Conservation (phyloP, 1,140 invertebrate genomes). For the Drosophila funebris region DNA sequence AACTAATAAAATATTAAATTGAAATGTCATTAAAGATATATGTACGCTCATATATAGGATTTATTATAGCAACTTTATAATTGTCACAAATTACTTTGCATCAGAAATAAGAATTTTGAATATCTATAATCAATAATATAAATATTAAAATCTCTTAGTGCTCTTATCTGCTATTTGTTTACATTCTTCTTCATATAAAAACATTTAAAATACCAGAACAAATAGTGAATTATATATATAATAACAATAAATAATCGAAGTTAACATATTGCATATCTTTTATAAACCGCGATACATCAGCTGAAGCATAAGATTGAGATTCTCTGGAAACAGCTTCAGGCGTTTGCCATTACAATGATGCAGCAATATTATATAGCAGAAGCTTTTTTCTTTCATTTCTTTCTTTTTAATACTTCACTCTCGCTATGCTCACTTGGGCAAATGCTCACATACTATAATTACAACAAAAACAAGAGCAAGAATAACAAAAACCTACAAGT, state of each 20-base stretch:
- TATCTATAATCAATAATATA: no score
- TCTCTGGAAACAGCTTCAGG: conserved; percentile 13
- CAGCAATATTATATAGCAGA: conserved; percentile 13
- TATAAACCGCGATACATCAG: conserved; percentile 23
- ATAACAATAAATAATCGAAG: no score
- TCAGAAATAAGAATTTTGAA: no score
- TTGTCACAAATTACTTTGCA: no score
- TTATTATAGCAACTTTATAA: no score
- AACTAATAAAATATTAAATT: neutral
- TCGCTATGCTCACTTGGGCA: conserved; percentile 44
- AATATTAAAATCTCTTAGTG: no score
- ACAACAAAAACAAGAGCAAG: neutral
- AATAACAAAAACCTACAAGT: conserved; percentile 12
- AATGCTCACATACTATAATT: neutral
- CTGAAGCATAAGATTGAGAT: conserved; percentile 21
- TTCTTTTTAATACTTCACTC: neutral
- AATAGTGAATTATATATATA: no score
- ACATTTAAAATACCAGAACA: no score
- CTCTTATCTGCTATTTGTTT: no score
- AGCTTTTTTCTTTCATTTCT: conserved; percentile 9
- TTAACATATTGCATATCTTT: conserved; percentile 7
- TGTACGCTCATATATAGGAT: no score
- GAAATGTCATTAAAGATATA: neutral
- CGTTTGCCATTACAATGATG: conserved; percentile 33
- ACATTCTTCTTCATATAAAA: no score